phyloP scores from a whole-genome alignment of 2,797 vertebrate genomes.

The Rhynchonycteris naso region DNA sequence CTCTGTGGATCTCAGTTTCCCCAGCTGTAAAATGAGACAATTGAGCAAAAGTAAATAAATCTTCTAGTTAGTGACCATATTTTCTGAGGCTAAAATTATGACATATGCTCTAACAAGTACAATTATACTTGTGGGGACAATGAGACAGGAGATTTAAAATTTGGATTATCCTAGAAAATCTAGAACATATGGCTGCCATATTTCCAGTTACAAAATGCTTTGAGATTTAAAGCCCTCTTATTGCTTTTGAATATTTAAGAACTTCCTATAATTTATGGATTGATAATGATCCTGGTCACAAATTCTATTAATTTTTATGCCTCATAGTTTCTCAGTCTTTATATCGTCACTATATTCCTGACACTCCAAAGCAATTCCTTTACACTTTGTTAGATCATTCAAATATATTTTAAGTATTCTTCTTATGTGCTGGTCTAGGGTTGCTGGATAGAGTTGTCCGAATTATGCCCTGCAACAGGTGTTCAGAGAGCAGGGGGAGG shows the following conservation, averaged over 20 bases:
- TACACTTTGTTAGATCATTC: not conserved
- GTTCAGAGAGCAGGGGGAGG: not conserved
- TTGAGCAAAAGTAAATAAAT: slow-evolving; percentile 26
- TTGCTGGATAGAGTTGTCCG: not conserved
- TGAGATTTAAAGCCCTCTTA: slow-evolving; percentile 56
- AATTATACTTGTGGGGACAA: slow-evolving; percentile 64
- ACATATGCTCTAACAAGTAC: slow-evolving; percentile 62
- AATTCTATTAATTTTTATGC: slow-evolving; percentile 64
- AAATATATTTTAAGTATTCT: not conserved
- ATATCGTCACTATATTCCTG: not conserved
- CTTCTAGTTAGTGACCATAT: slow-evolving; percentile 46
- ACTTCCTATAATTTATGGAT: slow-evolving; percentile 61
- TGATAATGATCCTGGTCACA: slow-evolving; percentile 49
- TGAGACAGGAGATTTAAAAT: slow-evolving; percentile 62
- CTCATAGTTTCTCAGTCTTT: slow-evolving; percentile 8
- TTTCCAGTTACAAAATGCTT: slow-evolving; percentile 57
- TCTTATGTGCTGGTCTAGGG: not conserved
- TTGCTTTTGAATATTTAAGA: slow-evolving; percentile 63
- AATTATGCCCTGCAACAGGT: not conserved
- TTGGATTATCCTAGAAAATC: slow-evolving; percentile 56
- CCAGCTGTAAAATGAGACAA: slow-evolving; percentile 43
- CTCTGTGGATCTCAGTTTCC: slow-evolving; percentile 45
- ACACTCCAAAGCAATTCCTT: slow-evolving; percentile 17
- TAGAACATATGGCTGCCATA: slow-evolving; percentile 51
- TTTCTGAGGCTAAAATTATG: slow-evolving; percentile 54